Evolutionary conservation across 2,113 vertebrate species (phyloP).

Genomic region (Eublepharis macularius): DNA sequence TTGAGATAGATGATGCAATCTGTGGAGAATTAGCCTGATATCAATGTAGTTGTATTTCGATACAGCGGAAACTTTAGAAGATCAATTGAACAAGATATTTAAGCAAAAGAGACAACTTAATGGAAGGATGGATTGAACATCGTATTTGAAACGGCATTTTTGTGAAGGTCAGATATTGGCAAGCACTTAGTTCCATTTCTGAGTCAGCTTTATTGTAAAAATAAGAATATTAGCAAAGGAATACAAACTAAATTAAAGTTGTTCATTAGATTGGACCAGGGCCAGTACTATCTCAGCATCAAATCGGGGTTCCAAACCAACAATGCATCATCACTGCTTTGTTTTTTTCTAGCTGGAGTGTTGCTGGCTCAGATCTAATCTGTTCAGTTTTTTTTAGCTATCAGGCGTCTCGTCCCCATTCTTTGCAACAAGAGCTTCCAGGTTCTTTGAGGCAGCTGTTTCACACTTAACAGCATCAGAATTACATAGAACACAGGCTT

Average conservation of each 20-base stretch:
- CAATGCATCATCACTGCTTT: no score
- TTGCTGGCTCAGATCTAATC: no score
- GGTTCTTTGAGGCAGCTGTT: no score
- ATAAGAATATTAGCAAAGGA: not conserved
- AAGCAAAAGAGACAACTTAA: not conserved
- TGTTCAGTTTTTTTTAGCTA: no score
- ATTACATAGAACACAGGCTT: no score
- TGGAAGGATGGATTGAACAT: not conserved
- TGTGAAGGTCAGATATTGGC: not conserved
- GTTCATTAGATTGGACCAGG: not conserved
- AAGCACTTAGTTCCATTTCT: not conserved
- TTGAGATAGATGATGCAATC: not conserved
- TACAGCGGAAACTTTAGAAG: not conserved
- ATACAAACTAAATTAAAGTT: not conserved
- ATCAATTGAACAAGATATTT: not conserved
- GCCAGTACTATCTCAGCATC: not conserved
- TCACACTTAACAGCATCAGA: no score
- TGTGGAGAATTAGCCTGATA: not conserved
- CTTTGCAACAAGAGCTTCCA: no score
- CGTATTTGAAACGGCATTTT: not conserved
- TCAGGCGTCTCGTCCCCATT: no score
- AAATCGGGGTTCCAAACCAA: not conserved
- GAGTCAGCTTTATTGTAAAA: not conserved
- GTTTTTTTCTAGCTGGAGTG: no score
- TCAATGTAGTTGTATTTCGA: not conserved